A percentile compares a stretch with the other conserved stretches of the same genome.
These are phyloP conservation scores for Hexactinellida sp. DNA, from an alignment of 37 sponge, comb jelly and placozoan species.

Conservation along the genomic window DNA sequence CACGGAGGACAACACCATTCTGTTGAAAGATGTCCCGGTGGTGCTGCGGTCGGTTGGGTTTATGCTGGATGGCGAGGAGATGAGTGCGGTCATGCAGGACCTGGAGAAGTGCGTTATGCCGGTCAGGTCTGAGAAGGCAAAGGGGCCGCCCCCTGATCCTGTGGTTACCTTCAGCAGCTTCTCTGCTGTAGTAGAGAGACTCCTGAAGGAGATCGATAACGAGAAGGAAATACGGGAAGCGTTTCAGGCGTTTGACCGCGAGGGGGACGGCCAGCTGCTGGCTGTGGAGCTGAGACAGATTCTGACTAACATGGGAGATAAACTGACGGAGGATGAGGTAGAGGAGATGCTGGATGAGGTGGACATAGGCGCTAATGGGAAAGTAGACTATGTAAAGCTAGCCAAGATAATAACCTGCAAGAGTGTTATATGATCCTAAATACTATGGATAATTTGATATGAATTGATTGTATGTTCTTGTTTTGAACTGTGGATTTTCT, in stretches of 20 bases:
- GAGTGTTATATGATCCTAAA: background rate
- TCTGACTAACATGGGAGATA: background rate
- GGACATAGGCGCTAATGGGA: background rate
- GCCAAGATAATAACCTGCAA: background rate
- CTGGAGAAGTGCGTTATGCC: background rate
- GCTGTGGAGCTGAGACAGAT: background rate
- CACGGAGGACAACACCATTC: background rate
- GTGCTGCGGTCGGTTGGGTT: background rate
- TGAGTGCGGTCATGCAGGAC: background rate
- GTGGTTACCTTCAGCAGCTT: background rate
- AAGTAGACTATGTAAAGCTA: background rate
- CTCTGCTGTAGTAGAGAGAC: background rate
- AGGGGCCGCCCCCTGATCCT: background rate
- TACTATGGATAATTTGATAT: too few species aligned
- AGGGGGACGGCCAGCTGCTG: background rate
- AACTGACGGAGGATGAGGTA: background rate
- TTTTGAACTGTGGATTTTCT: too few species aligned
- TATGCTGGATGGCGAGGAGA: background rate
- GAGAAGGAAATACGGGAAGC: conserved; percentile 11
- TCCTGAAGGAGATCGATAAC: background rate
- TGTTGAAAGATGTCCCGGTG: background rate
- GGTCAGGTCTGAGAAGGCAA: background rate
- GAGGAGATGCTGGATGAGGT: background rate
- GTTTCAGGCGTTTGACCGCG: background rate
- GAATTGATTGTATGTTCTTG: too few species aligned